Conservation (phyloP, 2,113 vertebrate species). For the Leptodactylus fuscus region DNA sequence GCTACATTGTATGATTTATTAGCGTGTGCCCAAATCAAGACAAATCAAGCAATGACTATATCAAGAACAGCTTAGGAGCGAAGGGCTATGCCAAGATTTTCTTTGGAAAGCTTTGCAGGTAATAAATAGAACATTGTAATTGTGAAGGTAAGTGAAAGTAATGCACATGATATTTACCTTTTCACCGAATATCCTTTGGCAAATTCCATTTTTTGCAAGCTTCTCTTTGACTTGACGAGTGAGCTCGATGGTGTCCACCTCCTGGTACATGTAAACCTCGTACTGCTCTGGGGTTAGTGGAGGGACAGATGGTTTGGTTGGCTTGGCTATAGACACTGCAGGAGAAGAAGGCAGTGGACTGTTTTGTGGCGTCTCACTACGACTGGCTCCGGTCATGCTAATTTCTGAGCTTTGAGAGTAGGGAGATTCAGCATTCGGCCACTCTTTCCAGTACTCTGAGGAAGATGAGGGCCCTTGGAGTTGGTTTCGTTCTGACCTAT, state of each 20-base stretch:
- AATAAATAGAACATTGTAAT: conserved; percentile 30
- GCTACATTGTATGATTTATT: conserved; percentile 54
- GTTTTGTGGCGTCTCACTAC: conserved; percentile 85
- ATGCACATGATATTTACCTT: conserved; percentile 75
- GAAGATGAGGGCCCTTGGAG: conserved; percentile 78
- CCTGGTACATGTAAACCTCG: conserved; percentile 93
- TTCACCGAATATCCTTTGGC: conserved; percentile 91
- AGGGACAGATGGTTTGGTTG: conserved; percentile 81
- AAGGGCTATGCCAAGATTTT: conserved; percentile 22
- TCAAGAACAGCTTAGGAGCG: conserved; percentile 28
- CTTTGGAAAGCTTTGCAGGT: conserved; percentile 27
- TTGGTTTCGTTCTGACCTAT: conserved; percentile 76
- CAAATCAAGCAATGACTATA: conserved; percentile 52
- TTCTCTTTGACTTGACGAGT: conserved; percentile 92
- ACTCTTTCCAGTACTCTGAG: conserved; percentile 88
- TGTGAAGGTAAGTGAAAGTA: conserved; percentile 1
- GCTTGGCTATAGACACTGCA: conserved; percentile 80
- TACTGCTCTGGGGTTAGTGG: conserved; percentile 91
- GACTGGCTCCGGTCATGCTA: conserved; percentile 81
- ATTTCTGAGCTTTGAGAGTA: conserved; percentile 86
- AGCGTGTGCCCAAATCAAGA: conserved; percentile 42
- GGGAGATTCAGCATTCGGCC: conserved; percentile 84
- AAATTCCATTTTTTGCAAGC: conserved; percentile 93
- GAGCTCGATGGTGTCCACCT: conserved; percentile 90
- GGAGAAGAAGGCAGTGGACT: conserved; percentile 87